Base-by-base conservation (phyloP, 2,888 invertebrate species). In the Nomada flava region DNA sequence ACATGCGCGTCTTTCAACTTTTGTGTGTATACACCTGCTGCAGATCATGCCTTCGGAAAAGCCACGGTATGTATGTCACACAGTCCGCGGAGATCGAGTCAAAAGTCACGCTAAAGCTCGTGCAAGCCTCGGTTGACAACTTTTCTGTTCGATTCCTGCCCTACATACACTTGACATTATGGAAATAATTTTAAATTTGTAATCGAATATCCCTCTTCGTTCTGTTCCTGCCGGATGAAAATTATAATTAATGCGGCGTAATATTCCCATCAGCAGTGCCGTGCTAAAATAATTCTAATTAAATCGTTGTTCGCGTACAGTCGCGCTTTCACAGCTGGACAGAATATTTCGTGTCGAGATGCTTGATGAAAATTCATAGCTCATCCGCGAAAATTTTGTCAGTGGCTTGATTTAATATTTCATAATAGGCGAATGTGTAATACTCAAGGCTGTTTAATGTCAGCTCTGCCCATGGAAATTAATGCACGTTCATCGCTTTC, bases 21-120 rank as follows among this genome's bases (percentile, higher is more conserved):
- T 72, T 71, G 50, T 62, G 62, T 76, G 68, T 80, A 74, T 65
- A 74, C 77, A 80, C 70, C 84, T 75, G 81, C 81, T 72, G 84
- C 84, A 75, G 81, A 81, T 76, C 67, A 74, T 76, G 76, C 77
- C 79, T 79, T 79, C 76, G 77, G 71, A 67, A 87, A 68, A 74
- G 65, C 72, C 44, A 87, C 71, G 81, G 89, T 88, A 89, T 86
- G 87, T 84, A 85, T 88, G 76, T 79, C 71, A 79, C 72, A 71
- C 73, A 60, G 74, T 83, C 71, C 76, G 23, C 82, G 84, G 77
- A 76, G 52, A 69, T 79, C 79, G 82, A 81, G 81, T 81, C 83
- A 75, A 82, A 88, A 79, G 83, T 85, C 83, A 79, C 83, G 86
- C 76, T 26, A 63, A 4, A 13, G 50, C 47, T 57, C 47, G 11